phyloP scores from a whole-genome alignment of 1,140 invertebrate genomes.

The Oryctes rhinoceros region DNA sequence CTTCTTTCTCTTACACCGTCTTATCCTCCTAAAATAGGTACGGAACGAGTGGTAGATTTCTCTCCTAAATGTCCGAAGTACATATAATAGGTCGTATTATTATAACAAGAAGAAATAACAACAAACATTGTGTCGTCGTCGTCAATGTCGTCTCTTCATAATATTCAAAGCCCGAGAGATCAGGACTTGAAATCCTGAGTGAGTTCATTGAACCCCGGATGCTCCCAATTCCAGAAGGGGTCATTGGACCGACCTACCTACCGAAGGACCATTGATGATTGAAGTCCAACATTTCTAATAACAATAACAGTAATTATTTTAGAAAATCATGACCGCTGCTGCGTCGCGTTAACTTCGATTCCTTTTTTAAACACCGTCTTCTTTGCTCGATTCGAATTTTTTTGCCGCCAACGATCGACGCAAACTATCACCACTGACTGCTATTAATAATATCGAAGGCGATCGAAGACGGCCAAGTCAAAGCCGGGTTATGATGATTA shows the following conservation, averaged over 20 bases:
- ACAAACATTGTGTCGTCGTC: conserved; percentile 1
- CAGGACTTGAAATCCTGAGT: conserved; percentile 33
- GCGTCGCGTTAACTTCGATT: neutral
- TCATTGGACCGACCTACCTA: conserved; percentile 48
- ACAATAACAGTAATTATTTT: conserved; percentile 40
- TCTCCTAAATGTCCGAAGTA: conserved; percentile 32
- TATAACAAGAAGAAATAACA: neutral
- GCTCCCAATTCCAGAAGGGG: conserved; percentile 45
- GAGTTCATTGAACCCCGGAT: conserved; percentile 44
- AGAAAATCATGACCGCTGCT: conserved; percentile 37
- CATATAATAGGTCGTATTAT: neutral
- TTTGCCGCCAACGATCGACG: conserved; percentile 36
- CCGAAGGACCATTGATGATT: conserved; percentile 27
- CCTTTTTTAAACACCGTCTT: neutral
- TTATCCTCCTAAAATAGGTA: neutral
- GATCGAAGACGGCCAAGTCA: neutral
- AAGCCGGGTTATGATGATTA: no score
- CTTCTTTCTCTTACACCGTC: conserved; percentile 22
- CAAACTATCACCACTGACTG: conserved; percentile 7
- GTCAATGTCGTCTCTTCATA: neutral
- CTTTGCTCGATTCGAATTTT: neutral
- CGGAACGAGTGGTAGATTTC: conserved; percentile 23
- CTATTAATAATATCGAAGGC: neutral
- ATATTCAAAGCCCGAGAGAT: conserved; percentile 34
- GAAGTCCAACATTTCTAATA: conserved; percentile 30